Evolutionary conservation across 2,888 invertebrate genomes (phyloP).

Genomic region (Lymantria monacha): DNA sequence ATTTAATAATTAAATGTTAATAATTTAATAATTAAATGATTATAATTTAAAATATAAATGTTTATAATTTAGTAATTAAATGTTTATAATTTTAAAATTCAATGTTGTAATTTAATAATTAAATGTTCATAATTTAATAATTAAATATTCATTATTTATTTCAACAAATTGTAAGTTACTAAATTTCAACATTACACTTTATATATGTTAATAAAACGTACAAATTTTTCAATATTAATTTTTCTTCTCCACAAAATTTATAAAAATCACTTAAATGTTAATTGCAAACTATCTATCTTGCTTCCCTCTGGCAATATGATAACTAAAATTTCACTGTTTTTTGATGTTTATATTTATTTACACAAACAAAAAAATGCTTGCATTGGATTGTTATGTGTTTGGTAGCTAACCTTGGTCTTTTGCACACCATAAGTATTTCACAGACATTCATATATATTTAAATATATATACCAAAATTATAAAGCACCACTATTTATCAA

Average conservation of each 20-base stretch:
- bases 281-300: slow-evolving; percentile 59
- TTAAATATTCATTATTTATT: neutral
- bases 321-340: slow-evolving; percentile 49
- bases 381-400: slow-evolving; percentile 58
- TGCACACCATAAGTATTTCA: neutral
- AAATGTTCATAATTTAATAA: neutral
- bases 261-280: slow-evolving; percentile 57
- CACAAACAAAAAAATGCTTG: slow-evolving; percentile 60
- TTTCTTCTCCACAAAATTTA: slow-evolving; percentile 23
- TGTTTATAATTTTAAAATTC: no score
- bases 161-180: neutral
- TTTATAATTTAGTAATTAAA: neutral
- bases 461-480: no score
- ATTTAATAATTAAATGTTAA: neutral
- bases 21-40: neutral
- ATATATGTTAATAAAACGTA: neutral
- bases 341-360: slow-evolving; percentile 49
- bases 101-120: neutral
- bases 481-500: no score
- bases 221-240: slow-evolving; percentile 2
- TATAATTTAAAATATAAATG: neutral
- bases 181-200: slow-evolving; percentile 5
- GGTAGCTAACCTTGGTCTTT: slow-evolving; percentile 38
- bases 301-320: slow-evolving; percentile 55
- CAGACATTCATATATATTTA: no score